Evolutionary conservation across 1,140 invertebrate species (phyloP).

Genomic region (Habropoda laboriosa): DNA sequence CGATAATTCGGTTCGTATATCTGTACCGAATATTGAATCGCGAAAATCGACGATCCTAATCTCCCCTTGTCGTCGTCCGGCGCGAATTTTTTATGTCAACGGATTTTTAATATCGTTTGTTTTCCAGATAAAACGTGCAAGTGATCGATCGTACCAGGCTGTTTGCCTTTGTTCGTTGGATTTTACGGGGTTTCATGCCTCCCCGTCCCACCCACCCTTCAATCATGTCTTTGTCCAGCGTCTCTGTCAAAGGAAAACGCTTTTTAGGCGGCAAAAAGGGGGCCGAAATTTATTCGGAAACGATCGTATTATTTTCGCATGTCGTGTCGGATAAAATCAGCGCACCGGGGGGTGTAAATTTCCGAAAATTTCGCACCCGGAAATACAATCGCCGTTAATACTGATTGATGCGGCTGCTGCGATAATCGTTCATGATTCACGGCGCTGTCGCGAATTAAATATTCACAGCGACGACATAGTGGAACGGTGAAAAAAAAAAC

Average conservation of each 20-base stretch:
- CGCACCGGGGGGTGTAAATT: neutral
- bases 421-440: constrained; percentile 34
- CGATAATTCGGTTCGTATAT: neutral
- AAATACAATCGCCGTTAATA: constrained; percentile 21
- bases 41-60: neutral
- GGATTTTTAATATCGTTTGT: constrained; percentile 7
- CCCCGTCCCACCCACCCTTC: neutral
- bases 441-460: neutral
- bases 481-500: neutral
- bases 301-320: constrained; percentile 3
- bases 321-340: neutral
- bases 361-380: neutral
- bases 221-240: neutral
- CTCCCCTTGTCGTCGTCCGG: neutral
- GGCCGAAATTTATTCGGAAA: neutral
- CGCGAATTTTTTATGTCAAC: neutral
- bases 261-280: neutral
- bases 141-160: constrained; percentile 14
- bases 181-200: neutral
- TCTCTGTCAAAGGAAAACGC: neutral
- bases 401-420: constrained; percentile 22
- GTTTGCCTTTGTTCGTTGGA: neutral
- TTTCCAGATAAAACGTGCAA: neutral
- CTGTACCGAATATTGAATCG: neutral
- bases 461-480: neutral